Evolutionary conservation across 2,888 invertebrate genomes (phyloP).

Genomic region (Phalera bucephala): DNA sequence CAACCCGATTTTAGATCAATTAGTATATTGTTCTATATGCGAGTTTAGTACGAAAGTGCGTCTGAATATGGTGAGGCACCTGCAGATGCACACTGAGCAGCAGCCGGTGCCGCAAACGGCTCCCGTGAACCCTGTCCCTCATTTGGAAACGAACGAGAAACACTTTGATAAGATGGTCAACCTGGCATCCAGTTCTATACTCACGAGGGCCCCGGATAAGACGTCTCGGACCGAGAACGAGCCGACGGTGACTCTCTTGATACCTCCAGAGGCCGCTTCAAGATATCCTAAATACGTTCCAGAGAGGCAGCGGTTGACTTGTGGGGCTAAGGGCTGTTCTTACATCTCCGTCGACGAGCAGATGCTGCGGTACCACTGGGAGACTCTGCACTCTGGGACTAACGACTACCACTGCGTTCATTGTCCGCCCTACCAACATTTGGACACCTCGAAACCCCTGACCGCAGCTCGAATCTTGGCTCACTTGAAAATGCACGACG

Average conservation of each 20-base stretch:
- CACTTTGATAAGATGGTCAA: constrained; percentile 95
- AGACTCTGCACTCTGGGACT: constrained; percentile 86
- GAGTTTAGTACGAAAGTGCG: constrained; percentile 87
- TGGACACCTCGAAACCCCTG: constrained; percentile 69
- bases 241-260: constrained; percentile 13
- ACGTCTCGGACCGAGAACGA: constrained; percentile 25
- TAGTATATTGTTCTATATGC: constrained; percentile 86
- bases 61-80: constrained; percentile 87
- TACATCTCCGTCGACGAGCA: constrained; percentile 88
- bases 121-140: constrained; percentile 92
- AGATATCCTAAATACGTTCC: constrained; percentile 78
- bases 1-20: constrained; percentile 84
- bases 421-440: constrained; percentile 83
- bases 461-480: constrained; percentile 85
- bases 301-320: constrained; percentile 85
- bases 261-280: constrained; percentile 43
- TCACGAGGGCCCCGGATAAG: constrained; percentile 39
- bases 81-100: constrained; percentile 86
- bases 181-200: constrained; percentile 87
- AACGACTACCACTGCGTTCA: constrained; percentile 87
- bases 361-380: constrained; percentile 88
- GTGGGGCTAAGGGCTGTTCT: constrained; percentile 87
- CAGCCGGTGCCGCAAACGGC: constrained; percentile 86
- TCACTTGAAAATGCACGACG: constrained; percentile 90
- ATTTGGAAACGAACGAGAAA: constrained; percentile 88